A percentile compares a stretch with the other conserved stretches of the same genome.
phyloP scores from a whole-genome alignment of 2,888 invertebrate species.

The Lymantria monacha region DNA sequence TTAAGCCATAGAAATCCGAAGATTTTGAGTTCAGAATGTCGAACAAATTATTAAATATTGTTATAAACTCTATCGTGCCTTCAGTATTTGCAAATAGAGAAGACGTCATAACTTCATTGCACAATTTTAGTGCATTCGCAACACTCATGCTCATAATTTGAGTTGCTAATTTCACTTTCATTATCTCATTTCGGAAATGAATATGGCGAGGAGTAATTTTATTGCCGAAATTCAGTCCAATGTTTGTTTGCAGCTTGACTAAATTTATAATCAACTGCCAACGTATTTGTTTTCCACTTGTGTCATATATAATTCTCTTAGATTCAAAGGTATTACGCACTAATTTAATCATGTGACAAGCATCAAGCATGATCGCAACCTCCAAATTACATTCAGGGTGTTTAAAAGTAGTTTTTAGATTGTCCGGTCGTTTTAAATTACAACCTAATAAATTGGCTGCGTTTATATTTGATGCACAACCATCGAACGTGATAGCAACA shows the following conservation, averaged over 20 bases:
- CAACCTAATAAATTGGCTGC: conserved; percentile 13
- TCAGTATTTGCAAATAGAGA: too few species aligned
- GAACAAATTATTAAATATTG: too few species aligned
- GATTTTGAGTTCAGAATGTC: too few species aligned
- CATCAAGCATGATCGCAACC: conserved; percentile 16
- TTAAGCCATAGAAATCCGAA: too few species aligned
- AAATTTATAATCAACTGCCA: conserved; percentile 5
- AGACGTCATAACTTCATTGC: too few species aligned
- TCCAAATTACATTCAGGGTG: conserved; percentile 14
- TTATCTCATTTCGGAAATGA: too few species aligned
- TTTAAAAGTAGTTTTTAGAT: conserved; percentile 21
- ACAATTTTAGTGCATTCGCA: too few species aligned
- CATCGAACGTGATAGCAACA: conserved; percentile 21
- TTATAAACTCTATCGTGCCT: too few species aligned
- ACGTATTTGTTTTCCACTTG: conserved; percentile 1
- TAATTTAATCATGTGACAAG: conserved; percentile 20
- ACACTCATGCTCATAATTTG: too few species aligned
- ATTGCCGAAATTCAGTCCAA: conserved; percentile 3
- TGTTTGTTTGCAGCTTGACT: not conserved
- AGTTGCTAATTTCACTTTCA: too few species aligned
- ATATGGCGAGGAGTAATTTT: not conserved
- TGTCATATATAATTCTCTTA: conserved; percentile 2
- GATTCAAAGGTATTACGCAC: conserved; percentile 13
- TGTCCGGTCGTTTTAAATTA: conserved; percentile 1
- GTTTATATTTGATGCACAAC: conserved; percentile 13